Evolutionary conservation across 2,797 vertebrate genomes (phyloP), one percentile per base, ranked within the genome.

Genomic region (Macrochelys suwanniensis): DNA sequence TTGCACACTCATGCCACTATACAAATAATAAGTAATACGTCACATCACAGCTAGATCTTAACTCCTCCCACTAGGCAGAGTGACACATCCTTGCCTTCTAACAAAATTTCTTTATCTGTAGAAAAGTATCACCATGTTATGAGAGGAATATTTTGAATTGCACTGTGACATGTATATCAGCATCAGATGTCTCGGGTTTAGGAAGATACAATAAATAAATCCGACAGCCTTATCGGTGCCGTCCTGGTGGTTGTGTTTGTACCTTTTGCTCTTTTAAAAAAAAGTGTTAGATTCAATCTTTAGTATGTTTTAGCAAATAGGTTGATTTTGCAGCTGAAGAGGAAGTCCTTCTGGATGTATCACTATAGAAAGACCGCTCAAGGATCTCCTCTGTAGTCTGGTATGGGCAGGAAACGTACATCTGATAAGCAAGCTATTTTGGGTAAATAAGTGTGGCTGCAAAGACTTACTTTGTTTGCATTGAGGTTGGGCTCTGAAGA

Each of bases 381-480:
- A 47, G n/a, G 79, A 47, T 79, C 85, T 87, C 96, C 78, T 81
- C 21, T 77, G 79, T 91, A 87, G 76, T 54, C 84, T 82, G 74
- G 74, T 89, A 94, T 13, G 56, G 47, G 76, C 82, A 95, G 87
- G 92, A 94, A 88, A 76, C 49, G 47, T 74, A 33, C 80, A 25
- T 91, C 95, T 92, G 96, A 96, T 97, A 96, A 96, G 59, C 59
- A 81, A 95, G 37, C 83, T 96, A 93, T 96, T 97, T 91, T 92
- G 61, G 65, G 88, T 84, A 92, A 81, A 87, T 90, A 90, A 84
- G 65, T 94, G 89, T 96, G 87, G 80, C 90, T 80, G 42, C 28
- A 82, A 85, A 92, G 65, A 80, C 28, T 13, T 0, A 0, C 17
- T 92, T 96, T 89, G 65, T 96, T 96, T 76, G 3, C 51, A 3